phyloP scores from a whole-genome alignment of 2,888 invertebrate species.

The Diarsia brunnea region DNA sequence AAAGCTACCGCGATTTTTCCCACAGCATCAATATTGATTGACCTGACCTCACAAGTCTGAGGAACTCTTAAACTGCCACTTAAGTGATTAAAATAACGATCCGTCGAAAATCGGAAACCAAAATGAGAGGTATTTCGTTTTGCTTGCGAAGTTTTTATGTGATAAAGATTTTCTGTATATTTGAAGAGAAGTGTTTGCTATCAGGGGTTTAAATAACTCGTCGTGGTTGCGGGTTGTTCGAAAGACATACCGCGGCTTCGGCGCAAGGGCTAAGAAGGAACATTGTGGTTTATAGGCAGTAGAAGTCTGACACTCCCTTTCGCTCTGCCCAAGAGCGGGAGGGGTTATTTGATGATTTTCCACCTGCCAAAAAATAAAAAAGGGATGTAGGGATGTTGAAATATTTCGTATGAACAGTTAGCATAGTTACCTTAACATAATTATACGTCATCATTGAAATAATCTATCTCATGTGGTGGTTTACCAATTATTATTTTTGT shows the following conservation, averaged over 20 bases:
- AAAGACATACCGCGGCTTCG: no score
- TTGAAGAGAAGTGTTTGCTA: background rate
- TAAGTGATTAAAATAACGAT: slow-evolving; percentile 56
- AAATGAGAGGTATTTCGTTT: slow-evolving; percentile 33
- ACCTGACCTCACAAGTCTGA: slow-evolving; percentile 44
- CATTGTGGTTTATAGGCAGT: no score
- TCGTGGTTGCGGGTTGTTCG: no score
- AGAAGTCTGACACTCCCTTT: no score
- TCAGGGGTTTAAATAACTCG: background rate
- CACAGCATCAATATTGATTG: slow-evolving; percentile 59
- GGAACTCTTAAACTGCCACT: slow-evolving; percentile 39
- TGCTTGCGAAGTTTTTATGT: slow-evolving; percentile 26
- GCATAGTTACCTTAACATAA: no score
- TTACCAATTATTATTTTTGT: background rate
- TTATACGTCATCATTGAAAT: background rate
- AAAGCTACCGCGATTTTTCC: slow-evolving; percentile 41
- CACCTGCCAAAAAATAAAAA: no score
- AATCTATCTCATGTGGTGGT: background rate
- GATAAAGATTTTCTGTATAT: slow-evolving; percentile 5
- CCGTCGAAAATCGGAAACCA: slow-evolving; percentile 52
- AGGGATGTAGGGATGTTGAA: no score
- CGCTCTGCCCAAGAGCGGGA: no score
- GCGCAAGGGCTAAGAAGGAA: no score
- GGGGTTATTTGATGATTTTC: no score
- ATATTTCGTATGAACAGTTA: no score